Conservation (phyloP, 2,113 vertebrate genomes). For the Sterna hirundo region DNA sequence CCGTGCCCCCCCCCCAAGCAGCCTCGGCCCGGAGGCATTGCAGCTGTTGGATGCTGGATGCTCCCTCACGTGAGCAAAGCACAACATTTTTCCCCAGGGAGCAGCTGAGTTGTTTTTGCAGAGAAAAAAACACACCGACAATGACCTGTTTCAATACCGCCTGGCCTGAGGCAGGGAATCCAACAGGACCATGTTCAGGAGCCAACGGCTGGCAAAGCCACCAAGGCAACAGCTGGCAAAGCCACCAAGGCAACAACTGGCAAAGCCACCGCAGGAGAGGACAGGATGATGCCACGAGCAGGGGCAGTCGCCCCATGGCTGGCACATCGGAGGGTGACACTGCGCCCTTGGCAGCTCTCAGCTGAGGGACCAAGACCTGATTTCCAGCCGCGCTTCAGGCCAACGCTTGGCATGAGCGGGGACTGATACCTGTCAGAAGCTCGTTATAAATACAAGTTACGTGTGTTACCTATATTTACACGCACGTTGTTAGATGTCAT, state of each 20-base stretch:
- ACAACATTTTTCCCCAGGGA: not conserved
- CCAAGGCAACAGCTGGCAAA: not conserved
- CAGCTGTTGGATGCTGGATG: not conserved
- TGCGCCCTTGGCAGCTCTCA: not conserved
- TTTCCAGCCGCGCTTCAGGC: not conserved
- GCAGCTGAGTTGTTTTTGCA: not conserved
- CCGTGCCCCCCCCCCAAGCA: not conserved
- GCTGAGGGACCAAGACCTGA: not conserved
- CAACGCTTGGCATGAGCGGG: not conserved
- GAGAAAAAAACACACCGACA: not conserved
- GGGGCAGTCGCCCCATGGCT: fast-evolving
- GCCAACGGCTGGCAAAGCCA: not conserved
- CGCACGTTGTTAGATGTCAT: fast-evolving
- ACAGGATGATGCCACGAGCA: fast-evolving
- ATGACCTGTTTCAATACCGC: fast-evolving
- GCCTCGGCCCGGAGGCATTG: fast-evolving
- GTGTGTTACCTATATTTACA: not conserved
- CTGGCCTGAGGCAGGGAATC: not conserved
- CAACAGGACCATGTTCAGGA: not conserved
- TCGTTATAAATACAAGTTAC: not conserved
- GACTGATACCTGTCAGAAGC: not conserved
- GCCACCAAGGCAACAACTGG: not conserved
- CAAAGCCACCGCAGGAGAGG: not conserved
- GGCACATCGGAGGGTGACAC: not conserved
- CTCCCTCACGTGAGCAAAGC: not conserved